phyloP scores from a whole-genome alignment of 2,888 invertebrate genomes.

The Gnatocerus cornutus region DNA sequence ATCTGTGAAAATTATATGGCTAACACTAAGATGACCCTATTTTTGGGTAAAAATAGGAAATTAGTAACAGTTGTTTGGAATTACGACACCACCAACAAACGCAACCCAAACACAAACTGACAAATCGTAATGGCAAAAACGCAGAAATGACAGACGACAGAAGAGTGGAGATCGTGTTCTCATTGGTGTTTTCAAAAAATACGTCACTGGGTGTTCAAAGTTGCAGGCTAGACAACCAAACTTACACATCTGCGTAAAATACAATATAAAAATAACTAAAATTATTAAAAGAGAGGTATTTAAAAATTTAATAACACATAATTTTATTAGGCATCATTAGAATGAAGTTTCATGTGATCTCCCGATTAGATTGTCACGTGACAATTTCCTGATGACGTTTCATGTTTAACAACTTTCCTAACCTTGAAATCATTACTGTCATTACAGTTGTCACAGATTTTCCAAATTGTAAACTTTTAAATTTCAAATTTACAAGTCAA shows the following conservation, averaged over 20 bases:
- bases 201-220: no score
- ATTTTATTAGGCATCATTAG: no score
- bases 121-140: neutral
- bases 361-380: neutral
- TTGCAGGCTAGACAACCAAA: no score
- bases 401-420: slow-evolving; percentile 15
- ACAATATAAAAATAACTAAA: no score
- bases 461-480: slow-evolving; percentile 6
- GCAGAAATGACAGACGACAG: neutral
- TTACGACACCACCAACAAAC: neutral
- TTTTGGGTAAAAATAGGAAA: neutral
- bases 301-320: no score
- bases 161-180: neutral
- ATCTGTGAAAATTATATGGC: neutral
- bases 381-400: neutral
- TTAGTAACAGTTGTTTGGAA: neutral
- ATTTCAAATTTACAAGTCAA: slow-evolving; percentile 9
- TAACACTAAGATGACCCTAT: neutral
- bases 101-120: neutral
- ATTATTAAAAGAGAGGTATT: no score
- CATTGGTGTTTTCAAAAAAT: no score
- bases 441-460: no score
- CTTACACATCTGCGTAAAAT: no score
- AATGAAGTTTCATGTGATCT: no score
- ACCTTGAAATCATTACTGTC: slow-evolving; percentile 22